Conservation (phyloP, 2,797 vertebrate genomes). For the Orestias chungarensis region DNA sequence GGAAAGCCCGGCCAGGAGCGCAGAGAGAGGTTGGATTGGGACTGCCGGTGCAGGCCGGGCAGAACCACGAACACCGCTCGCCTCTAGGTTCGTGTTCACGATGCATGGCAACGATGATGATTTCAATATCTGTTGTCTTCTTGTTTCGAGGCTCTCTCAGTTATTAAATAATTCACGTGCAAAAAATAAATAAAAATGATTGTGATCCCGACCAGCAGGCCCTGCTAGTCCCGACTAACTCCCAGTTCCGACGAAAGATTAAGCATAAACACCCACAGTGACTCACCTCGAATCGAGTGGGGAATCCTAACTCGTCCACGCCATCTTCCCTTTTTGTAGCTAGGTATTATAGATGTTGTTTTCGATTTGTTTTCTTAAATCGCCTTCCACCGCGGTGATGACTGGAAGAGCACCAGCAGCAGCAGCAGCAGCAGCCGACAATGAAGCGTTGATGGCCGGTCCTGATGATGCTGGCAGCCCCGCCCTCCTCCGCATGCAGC, state of each 20-base stretch:
- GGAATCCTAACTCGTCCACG: constrained; percentile 62
- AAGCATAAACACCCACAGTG: not conserved
- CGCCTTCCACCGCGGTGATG: constrained; percentile 41
- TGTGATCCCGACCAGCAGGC: constrained; percentile 46
- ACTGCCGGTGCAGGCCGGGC: constrained; percentile 53
- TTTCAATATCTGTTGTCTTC: accelerated
- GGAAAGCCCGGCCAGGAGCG: constrained; percentile 24
- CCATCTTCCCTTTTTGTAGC: constrained; percentile 71
- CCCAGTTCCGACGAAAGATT: constrained; percentile 22
- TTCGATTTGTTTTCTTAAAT: constrained; percentile 2
- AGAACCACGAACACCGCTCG: too few species aligned
- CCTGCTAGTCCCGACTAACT: constrained; percentile 42
- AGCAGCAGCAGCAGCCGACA: constrained; percentile 81
- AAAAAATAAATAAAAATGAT: constrained; percentile 28
- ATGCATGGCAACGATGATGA: accelerated
- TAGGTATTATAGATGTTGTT: too few species aligned
- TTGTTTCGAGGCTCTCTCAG: too few species aligned
- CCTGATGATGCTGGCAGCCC: constrained; percentile 82
- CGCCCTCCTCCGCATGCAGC: constrained; percentile 76
- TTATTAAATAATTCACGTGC: not conserved
- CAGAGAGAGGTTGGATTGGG: constrained; percentile 29
- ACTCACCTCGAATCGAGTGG: constrained; percentile 79
- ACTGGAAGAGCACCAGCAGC: constrained; percentile 86
- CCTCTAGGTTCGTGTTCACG: accelerated
- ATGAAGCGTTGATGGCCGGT: constrained; percentile 75